Evolutionary conservation across 2,888 invertebrate genomes (phyloP), one percentile per base, ranked within the genome.

Genomic region (Drosophila mercatorum): DNA sequence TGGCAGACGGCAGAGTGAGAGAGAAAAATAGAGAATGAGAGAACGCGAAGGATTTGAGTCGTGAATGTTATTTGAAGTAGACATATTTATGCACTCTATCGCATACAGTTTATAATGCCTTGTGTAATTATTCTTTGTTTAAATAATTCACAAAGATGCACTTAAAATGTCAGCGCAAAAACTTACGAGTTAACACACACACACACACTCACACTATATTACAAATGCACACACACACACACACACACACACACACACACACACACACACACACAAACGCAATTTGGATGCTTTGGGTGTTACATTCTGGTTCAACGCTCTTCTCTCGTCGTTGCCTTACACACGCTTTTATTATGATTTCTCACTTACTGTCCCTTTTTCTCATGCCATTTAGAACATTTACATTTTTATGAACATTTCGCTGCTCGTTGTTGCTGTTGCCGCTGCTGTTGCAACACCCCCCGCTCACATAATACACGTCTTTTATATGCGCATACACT

Each of bases 111-210:
- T 63, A 67, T 85, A 83, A 85, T 80, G 86, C 76, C 59, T 51
- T 72, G 88, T 81, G 87, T 81, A 85, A 85, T 85, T 88, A 85
- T 85, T 87, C 85, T 87, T 85, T 89, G 85, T 89, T 85, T 85
- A 88, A 85, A 85, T 89, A 84, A 87, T 85, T 88, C 84, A 88
- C 82, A 84, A 82, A 76, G 84, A 87, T 87, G 85, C 85, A 85
- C 89, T 85, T 88, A 88, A 85, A 85, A 85, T 85, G 87, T 85
- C 85, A 85, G 82, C 80, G 76, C 70, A 80, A 82, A 87, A 83
- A 81, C 68, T 71, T 62, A 57, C 72, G 57, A 69, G 49, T 66
- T 63, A 40, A 46, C 52, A 58, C 38, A 44, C 38, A 64, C 56
- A 61, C 28, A 49, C 26, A 44, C n/a, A 22, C 1, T 53, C 22